Evolutionary conservation across 2,888 invertebrate genomes (phyloP).

Genomic region (Pecten maximus): DNA sequence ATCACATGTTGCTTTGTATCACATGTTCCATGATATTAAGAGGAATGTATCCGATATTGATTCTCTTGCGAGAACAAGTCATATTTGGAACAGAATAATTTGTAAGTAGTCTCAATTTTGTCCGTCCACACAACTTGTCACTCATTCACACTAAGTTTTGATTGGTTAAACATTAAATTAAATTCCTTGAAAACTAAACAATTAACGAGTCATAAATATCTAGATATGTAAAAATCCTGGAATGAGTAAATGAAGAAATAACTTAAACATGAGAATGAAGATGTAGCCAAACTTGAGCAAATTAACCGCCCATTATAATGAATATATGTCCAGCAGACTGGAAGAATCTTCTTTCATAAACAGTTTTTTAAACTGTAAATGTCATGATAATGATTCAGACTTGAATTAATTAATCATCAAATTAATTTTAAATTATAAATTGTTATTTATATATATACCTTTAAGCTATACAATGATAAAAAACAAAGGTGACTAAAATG

Average conservation of each 20-base stretch:
- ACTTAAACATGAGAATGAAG: background rate
- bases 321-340: background rate
- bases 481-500: background rate
- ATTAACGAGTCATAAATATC: background rate
- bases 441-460: background rate
- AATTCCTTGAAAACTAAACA: background rate
- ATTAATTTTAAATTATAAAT: background rate
- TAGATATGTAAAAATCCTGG: background rate
- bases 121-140: background rate
- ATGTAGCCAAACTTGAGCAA: background rate
- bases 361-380: no score
- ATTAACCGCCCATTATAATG: background rate
- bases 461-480: background rate
- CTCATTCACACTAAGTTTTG: background rate
- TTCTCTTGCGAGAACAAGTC: constrained; percentile 10
- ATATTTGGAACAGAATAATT: background rate
- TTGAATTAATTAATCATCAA: background rate
- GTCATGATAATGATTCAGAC: no score
- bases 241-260: background rate
- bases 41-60: background rate
- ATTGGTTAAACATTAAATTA: background rate
- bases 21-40: background rate
- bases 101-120: background rate
- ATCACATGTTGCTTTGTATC: background rate
- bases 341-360: background rate